Evolutionary conservation across 2,797 vertebrate genomes (phyloP).

Genomic region (Sebastiscus albofasciatus): DNA sequence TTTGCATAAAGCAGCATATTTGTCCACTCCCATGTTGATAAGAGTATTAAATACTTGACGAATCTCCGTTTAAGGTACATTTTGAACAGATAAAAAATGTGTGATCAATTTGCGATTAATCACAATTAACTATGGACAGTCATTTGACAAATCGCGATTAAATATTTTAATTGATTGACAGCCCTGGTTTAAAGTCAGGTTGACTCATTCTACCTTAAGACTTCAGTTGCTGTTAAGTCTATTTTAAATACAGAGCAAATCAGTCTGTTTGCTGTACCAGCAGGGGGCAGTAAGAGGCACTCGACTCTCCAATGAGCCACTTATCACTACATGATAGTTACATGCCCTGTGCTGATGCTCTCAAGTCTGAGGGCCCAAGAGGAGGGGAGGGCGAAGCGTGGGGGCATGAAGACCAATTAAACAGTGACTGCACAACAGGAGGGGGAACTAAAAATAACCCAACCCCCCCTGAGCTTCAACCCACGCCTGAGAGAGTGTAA

Average conservation of each 20-base stretch:
- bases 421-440: slow-evolving; percentile 68
- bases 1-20: too few relatives aligned
- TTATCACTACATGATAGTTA: slow-evolving; percentile 26
- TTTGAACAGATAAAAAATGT: too few relatives aligned
- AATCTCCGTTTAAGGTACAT: too few relatives aligned
- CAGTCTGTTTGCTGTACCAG: slow-evolving; percentile 28
- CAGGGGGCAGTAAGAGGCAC: slow-evolving; percentile 61
- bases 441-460: slow-evolving; percentile 69
- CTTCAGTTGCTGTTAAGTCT: background rate
- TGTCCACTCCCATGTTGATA: too few relatives aligned
- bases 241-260: background rate
- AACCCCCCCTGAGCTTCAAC: background rate
- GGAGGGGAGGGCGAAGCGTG: slow-evolving; percentile 25
- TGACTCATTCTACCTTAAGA: background rate
- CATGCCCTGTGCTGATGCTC: slow-evolving; percentile 36
- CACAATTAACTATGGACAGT: accelerated
- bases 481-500: slow-evolving; percentile 17
- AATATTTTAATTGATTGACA: too few relatives aligned
- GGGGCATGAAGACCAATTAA: slow-evolving; percentile 70
- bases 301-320: background rate
- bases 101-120: too few relatives aligned
- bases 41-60: too few relatives aligned
- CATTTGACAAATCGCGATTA: too few relatives aligned
- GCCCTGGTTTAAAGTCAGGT: background rate
- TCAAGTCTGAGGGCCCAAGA: slow-evolving; percentile 15